Base-by-base conservation (phyloP, 64 coral and sea anemone species). In the Dendrophyllia cribrosa region DNA sequence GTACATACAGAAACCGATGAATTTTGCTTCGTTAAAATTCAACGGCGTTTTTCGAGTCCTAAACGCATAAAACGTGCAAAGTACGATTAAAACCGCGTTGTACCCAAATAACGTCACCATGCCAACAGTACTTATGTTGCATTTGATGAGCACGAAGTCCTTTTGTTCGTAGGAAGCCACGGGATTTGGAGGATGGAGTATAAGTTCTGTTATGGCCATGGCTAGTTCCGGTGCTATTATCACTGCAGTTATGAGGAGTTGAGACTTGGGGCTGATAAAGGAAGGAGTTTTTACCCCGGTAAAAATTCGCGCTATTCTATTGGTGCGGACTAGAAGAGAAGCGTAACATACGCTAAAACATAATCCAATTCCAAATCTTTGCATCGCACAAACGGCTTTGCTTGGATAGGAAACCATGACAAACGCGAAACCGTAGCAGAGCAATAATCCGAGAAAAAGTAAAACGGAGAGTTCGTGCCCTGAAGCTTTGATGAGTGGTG, bases 21-120 rank as follows among this genome's bases (percentile, higher is more conserved):
- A 92, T 43, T 98, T 98, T 10, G 96, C 96, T 78, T 98, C 96
- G 83, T 98, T 98, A 62, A 98, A 98, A 70, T 98, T 98, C 3
- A 91, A 46, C 3, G 96, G 96, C 21, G 93, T 91, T 56, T 98
- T 98, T 45, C 96, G 93, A 64, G 96, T 98, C 67, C 88, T 73
- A 70, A 98, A 98, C 20, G 96, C 96, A 25, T 98, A 98, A 82
- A 79, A 43, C 24, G 92, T 98, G 74, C 96, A 98, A 24, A 98
- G 77, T 2, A 98, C 11, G 3, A 98, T 84, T 22, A 98, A 74
- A 3, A 98, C 55, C 8, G 68, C 86, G 78, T 95, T 98, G 89
- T 98, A 98, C 34, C 69, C 75, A 62, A 92, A 86, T 17, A 90
- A 70, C 9, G 85, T 77, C 4, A 89, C 70, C 58, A 92, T 58